Percentiles rank a stretch among this genome's conserved stretches.
Conservation (phyloP, 2,797 vertebrate genomes). For the Rhadinocentrus ornatus region DNA sequence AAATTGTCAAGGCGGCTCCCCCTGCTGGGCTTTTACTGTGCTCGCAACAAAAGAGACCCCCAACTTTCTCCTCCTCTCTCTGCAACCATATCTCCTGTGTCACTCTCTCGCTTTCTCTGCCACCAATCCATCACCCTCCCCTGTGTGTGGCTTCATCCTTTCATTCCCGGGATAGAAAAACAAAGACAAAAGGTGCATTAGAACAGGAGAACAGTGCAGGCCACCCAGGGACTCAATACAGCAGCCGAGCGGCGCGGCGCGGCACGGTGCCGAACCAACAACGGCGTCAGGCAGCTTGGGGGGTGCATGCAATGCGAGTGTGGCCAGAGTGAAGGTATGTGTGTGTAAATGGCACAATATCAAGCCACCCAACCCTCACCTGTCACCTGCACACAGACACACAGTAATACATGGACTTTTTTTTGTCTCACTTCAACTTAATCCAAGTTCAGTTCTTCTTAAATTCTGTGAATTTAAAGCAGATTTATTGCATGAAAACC, state of each 20-base stretch:
- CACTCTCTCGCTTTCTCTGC: conserved; percentile 45
- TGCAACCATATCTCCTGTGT: conserved; percentile 22
- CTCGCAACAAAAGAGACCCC: conserved; percentile 68
- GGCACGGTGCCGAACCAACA: conserved; percentile 41
- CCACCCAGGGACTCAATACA: conserved; percentile 67
- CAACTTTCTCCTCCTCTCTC: conserved; percentile 22
- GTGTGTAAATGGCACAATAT: conserved; percentile 26
- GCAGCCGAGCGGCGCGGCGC: conserved; percentile 45
- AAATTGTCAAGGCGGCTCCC: conserved; percentile 74
- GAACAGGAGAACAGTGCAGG: conserved; percentile 50
- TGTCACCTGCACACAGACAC: conserved; percentile 24
- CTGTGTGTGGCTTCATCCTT: conserved; percentile 45
- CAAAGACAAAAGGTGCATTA: conserved; percentile 75
- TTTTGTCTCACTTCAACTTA: not conserved
- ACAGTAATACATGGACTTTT: not conserved
- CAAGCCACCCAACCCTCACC: conserved; percentile 42
- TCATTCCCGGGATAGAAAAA: conserved; percentile 54
- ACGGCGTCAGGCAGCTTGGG: not conserved
- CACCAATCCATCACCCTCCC: conserved; percentile 64
- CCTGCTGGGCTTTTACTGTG: conserved; percentile 75
- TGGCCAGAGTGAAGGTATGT: conserved; percentile 1
- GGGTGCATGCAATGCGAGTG: conserved; percentile 5
- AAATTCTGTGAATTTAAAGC: not conserved
- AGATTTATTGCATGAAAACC: too few relatives aligned
- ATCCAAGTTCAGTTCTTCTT: not conserved